Evolutionary conservation across 1,140 invertebrate species (phyloP), one percentile per base, ranked within the genome.

Genomic region (Rhynchophorus ferrugineus): DNA sequence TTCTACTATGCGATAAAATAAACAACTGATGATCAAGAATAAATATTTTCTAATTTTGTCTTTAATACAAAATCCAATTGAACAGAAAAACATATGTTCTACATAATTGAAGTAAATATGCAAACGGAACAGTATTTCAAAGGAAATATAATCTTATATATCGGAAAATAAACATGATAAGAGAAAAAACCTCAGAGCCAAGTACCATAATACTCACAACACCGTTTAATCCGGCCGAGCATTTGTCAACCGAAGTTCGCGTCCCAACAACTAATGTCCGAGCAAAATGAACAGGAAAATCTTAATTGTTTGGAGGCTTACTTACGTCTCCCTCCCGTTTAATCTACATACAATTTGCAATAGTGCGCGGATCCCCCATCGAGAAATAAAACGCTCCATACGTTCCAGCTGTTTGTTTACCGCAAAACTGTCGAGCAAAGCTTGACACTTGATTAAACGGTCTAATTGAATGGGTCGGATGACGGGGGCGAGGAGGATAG

Each of bases 391-490:
- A 44, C 33, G 43, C 20, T n/a, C 43, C n/a, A 21, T 44, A 22
- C 22, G 22, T 16, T 21, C 33, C 43, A 16, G 19, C 9, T 22
- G 43, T 22, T 7, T 33, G 43, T 44, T 44, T 44, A 44, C 43
- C 43, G 43, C 33, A 44, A 44, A 44, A 29, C 22, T 17, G 22
- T 21, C 19, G 33, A 44, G 43, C 11, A n/a, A 11, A 33, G 24
- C 43, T 33, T 44, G 43, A 44, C 43, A 44, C 17, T 21, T 29
- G 43, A 44, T 44, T 44, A 44, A 44, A 16, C 43, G 43, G 16
- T 17, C 19, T 44, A 44, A 44, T 44, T 44, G 20, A n/a, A n/a
- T 33, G 43, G 33, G 43, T 33, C 19, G 43, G 43, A 19, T 17
- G 22, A 43, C 22, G 18, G 9, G 41, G 17, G 16, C n/a, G n/a